Evolutionary conservation across 2,888 invertebrate genomes (phyloP), one percentile per base, ranked within the genome.

Genomic region (Argyra leucocephala): DNA sequence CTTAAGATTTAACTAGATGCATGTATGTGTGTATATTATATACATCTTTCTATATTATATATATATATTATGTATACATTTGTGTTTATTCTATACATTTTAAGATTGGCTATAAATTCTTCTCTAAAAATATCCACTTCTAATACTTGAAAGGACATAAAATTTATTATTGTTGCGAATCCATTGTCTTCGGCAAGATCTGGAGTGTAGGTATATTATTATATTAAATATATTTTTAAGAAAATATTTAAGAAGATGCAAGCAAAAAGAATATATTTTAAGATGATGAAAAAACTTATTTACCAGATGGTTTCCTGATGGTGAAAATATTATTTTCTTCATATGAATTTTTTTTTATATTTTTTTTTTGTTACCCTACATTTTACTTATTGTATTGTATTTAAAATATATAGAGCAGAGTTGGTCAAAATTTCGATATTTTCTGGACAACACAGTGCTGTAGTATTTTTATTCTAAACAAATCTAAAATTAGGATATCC

Each of bases 51-150:
- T n/a, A n/a, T n/a, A n/a, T n/a, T n/a, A n/a, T n/a, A n/a, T n/a
- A n/a, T n/a, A n/a, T n/a, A 48, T 18, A 37, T 15, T 37, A 37
- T 15, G 15, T 37, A 37, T 37, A 37, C 12, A 37, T 10, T 31
- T 7, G 5, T 37, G 15, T 37, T 9, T 37, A 26, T 37, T 9
- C 6, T 37, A 37, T 37, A 48, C 15, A 48, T 48, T 48, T 48
- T 48, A 48, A 48, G 48, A 48, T 48, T 48, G 48, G 48, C 48
- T 48, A 48, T 48, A 48, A 48, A 48, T 48, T 48, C n/a, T 48
- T 48, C 18, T 48, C 18, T 18, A 48, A 48, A 48, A 48, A 48
- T 48, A 48, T 48, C 48, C 48, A 48, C 48, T 48, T 48, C 48
- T 48, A 18, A 15, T 48, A 48, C 48, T 48, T 48, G 48, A 48